A percentile compares a stretch with the other conserved stretches of the same genome.
These are phyloP conservation scores for Aporophyla nigra DNA, from an alignment of 2,888 invertebrate species.

Conservation along the genomic window DNA sequence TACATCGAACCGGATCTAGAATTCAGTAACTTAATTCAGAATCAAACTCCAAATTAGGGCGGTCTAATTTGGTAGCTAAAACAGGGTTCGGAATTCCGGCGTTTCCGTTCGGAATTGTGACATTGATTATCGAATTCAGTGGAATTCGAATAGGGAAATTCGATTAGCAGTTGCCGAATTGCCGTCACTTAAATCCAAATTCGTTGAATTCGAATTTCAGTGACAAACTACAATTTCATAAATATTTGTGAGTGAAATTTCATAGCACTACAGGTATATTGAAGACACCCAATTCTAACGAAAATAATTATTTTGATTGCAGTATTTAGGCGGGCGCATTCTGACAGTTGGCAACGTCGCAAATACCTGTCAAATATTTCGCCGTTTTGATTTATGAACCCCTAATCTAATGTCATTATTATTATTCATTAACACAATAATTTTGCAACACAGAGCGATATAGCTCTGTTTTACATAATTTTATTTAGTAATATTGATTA, in stretches of 20 bases:
- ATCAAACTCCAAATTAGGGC: neutral
- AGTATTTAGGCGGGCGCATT: slow-evolving; percentile 8
- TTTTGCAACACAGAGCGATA: neutral
- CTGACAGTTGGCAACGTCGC: neutral
- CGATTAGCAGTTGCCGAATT: slow-evolving; percentile 14
- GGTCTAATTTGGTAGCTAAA: slow-evolving; percentile 22
- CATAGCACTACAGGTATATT: neutral
- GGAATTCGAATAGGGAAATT: slow-evolving; percentile 28
- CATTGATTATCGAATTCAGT: slow-evolving; percentile 31
- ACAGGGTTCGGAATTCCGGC: slow-evolving; percentile 2
- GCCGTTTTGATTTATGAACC: neutral
- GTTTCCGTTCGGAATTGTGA: neutral
- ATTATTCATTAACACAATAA: neutral
- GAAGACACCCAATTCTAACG: slow-evolving; percentile 4
- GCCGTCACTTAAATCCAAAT: slow-evolving; percentile 23
- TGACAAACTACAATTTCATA: neutral
- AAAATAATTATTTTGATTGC: slow-evolving; percentile 10
- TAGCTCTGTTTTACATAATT: neutral
- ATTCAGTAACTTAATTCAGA: slow-evolving; percentile 12
- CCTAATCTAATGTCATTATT: neutral
- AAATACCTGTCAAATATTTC: neutral
- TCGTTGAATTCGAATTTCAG: slow-evolving; percentile 3
- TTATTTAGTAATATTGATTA: neutral
- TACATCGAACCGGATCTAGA: slow-evolving; percentile 5
- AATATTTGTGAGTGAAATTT: slow-evolving; percentile 19